Evolutionary conservation across 2,888 invertebrate species (phyloP).

Genomic region (Caenorhabditis panamensis): DNA sequence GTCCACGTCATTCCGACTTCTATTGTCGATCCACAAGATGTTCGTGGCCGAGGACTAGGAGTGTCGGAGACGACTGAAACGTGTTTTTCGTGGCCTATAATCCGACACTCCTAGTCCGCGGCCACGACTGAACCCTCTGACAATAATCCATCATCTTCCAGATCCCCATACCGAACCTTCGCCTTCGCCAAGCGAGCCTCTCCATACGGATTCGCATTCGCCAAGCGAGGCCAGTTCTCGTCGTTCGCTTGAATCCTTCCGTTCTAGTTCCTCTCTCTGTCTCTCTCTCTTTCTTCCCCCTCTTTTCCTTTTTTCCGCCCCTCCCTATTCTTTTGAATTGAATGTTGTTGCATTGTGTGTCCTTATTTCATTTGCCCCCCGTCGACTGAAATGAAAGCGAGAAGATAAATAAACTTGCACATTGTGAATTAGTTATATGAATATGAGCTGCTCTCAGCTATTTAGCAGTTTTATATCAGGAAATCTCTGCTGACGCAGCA

Average conservation of each 20-base stretch:
- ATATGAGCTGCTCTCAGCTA: background rate
- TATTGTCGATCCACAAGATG: no score
- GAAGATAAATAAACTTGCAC: constrained; percentile 53
- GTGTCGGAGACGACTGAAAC: no score
- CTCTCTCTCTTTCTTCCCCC: constrained; percentile 14
- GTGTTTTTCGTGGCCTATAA: no score
- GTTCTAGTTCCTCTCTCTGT: constrained; percentile 15
- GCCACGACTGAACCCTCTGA: no score
- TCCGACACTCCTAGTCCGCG: no score
- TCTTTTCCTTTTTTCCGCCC: constrained; percentile 6
- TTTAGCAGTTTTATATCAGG: constrained; percentile 15
- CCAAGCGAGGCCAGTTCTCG: constrained; percentile 63
- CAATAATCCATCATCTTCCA: constrained; percentile 22
- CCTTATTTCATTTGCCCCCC: constrained; percentile 49
- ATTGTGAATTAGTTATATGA: constrained; percentile 19
- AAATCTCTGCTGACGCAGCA: background rate
- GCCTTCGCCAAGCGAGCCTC: constrained; percentile 69
- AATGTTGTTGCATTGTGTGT: constrained; percentile 60
- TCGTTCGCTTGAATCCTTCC: constrained; percentile 62
- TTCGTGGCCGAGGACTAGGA: no score
- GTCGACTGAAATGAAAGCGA: constrained; percentile 54
- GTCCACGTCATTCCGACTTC: constrained; percentile 7
- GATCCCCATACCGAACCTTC: constrained; percentile 65
- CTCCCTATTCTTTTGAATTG: constrained; percentile 28
- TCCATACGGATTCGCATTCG: constrained; percentile 72